Conservation (phyloP, 2,888 invertebrate genomes). For the Synergus gifuensis region DNA sequence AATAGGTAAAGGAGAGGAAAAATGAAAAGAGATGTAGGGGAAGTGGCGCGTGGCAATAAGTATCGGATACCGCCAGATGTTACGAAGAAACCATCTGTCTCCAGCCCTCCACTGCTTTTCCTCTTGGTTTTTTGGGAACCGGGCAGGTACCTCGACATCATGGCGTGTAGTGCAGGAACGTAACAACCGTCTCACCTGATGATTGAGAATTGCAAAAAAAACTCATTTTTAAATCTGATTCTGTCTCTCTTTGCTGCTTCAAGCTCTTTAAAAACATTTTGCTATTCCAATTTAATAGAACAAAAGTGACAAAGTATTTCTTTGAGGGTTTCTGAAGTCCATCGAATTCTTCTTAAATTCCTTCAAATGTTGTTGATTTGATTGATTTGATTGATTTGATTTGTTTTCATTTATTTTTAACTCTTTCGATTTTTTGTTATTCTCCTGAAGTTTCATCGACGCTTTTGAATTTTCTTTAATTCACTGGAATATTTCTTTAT, state of each 20-base stretch:
- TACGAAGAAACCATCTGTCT: conserved; percentile 68
- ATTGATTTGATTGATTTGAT: no score
- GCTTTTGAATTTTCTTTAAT: no score
- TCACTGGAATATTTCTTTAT: no score
- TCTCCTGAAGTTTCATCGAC: no score
- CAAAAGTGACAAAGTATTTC: no score
- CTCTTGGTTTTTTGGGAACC: conserved; percentile 53
- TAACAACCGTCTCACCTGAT: conserved; percentile 32
- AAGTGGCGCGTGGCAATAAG: conserved; percentile 75
- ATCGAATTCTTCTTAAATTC: no score
- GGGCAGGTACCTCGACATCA: conserved; percentile 48
- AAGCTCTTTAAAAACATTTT: background rate
- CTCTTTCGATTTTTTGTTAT: no score
- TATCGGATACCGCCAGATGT: conserved; percentile 72
- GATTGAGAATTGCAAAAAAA: background rate
- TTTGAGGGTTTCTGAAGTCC: no score
- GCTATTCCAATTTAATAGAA: no score
- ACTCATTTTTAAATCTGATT: background rate
- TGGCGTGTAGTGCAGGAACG: conserved; percentile 29
- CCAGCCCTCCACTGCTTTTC: conserved; percentile 56
- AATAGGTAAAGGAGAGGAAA: conserved; percentile 52
- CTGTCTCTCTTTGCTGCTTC: background rate
- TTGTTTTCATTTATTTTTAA: no score
- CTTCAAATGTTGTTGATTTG: no score
- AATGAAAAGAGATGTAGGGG: conserved; percentile 60